phyloP scores from a whole-genome alignment of 2,113 vertebrate species.

The Entelurus aequoreus region DNA sequence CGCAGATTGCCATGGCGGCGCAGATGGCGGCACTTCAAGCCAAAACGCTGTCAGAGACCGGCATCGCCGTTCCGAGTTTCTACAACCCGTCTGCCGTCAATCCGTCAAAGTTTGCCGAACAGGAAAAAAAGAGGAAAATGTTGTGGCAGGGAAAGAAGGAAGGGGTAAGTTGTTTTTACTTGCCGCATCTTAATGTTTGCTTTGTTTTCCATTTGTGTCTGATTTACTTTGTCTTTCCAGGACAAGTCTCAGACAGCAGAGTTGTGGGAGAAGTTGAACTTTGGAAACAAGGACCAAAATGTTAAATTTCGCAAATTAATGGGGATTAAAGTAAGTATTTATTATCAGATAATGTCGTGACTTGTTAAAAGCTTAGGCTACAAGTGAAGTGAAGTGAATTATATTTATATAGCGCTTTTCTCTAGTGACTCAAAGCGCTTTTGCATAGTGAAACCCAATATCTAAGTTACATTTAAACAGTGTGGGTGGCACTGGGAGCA shows the following conservation, averaged over 20 bases:
- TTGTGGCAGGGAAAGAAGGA: slow-evolving; percentile 99
- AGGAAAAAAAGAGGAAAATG: slow-evolving; percentile 96
- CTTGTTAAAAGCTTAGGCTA: too few species aligned
- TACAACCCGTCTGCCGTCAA: slow-evolving; percentile 97
- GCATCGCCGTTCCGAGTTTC: slow-evolving; percentile 96
- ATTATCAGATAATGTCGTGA: not conserved
- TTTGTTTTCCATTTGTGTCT: not conserved
- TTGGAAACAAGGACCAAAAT: slow-evolving; percentile 99
- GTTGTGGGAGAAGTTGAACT: slow-evolving; percentile 97
- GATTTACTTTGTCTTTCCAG: slow-evolving; percentile 56
- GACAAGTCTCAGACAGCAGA: slow-evolving; percentile 97
- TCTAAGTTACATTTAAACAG: too few species aligned
- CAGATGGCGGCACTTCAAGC: slow-evolving; percentile 98
- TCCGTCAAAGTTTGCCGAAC: slow-evolving; percentile 95
- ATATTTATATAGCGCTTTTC: too few species aligned
- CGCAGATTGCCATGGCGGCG: slow-evolving; percentile 97
- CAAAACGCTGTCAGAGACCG: slow-evolving; percentile 92
- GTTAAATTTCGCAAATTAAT: slow-evolving; percentile 98
- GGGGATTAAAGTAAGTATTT: slow-evolving; percentile 89
- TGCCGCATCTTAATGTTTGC: not conserved
- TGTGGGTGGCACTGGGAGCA: too few species aligned
- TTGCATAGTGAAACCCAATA: too few species aligned
- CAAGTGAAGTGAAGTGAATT: too few species aligned
- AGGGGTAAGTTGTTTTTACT: slow-evolving; percentile 74
- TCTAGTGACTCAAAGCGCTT: too few species aligned